Conservation (phyloP, 2,888 invertebrate species). For the Noctua janthina region DNA sequence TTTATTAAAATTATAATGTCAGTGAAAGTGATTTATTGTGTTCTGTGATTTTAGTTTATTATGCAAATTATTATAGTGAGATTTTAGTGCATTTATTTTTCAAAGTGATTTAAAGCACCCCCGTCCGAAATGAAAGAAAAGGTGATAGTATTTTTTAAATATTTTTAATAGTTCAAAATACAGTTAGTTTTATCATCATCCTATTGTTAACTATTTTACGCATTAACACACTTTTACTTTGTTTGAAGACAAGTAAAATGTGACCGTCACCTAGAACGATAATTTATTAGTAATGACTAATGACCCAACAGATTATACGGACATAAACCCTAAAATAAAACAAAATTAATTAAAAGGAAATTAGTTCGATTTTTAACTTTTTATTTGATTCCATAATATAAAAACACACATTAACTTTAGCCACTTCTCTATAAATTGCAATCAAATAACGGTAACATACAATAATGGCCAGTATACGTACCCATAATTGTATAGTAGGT, state of each 20-base stretch:
- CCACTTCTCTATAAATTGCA: background rate
- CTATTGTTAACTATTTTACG: slow-evolving; percentile 15
- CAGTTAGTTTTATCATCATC: background rate
- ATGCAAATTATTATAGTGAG: slow-evolving; percentile 34
- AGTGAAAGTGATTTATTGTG: slow-evolving; percentile 37
- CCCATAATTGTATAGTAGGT: background rate
- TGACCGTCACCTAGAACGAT: slow-evolving; percentile 41
- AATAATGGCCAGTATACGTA: background rate
- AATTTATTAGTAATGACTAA: slow-evolving; percentile 43
- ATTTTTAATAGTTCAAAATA: slow-evolving; percentile 6
- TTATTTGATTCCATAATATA: background rate
- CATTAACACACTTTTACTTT: slow-evolving; percentile 34
- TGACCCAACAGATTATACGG: slow-evolving; percentile 24
- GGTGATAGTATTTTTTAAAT: slow-evolving; percentile 46
- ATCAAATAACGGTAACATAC: background rate
- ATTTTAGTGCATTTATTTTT: slow-evolving; percentile 42
- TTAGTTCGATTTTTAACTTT: background rate
- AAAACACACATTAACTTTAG: background rate
- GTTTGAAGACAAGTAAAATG: slow-evolving; percentile 6
- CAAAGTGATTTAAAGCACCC: background rate
- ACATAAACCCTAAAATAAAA: slow-evolving; percentile 16
- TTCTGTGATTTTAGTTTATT: slow-evolving; percentile 44
- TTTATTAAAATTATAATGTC: slow-evolving; percentile 5
- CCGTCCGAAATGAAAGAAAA: slow-evolving; percentile 61
- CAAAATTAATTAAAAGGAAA: background rate